Evolutionary conservation across 2,888 invertebrate genomes (phyloP).

Genomic region (Pteria penguin): DNA sequence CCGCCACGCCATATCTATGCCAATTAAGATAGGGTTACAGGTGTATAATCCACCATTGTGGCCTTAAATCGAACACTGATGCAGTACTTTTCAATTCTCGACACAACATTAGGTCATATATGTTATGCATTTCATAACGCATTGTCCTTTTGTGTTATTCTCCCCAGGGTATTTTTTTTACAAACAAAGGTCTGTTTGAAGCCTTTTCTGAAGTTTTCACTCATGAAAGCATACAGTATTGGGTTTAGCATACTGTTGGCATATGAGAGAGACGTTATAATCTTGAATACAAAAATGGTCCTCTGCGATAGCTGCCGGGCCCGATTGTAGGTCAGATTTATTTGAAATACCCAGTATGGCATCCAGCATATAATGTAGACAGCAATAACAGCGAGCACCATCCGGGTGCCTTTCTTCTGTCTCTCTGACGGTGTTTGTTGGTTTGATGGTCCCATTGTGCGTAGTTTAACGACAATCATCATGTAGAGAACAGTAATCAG

Average conservation of each 20-base stretch:
- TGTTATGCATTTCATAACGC: too few relatives aligned
- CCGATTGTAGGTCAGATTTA: slow-evolving; percentile 58
- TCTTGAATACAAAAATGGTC: slow-evolving; percentile 66
- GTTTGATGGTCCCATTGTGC: slow-evolving; percentile 72
- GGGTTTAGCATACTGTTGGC: slow-evolving; percentile 79
- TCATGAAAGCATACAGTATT: slow-evolving; percentile 77
- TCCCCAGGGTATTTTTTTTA: too few relatives aligned
- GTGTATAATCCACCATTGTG: too few relatives aligned
- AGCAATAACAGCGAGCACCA: slow-evolving; percentile 76
- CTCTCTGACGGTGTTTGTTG: slow-evolving; percentile 74
- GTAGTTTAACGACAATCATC: slow-evolving; percentile 73
- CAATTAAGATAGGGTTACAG: too few relatives aligned
- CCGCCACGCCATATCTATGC: too few relatives aligned
- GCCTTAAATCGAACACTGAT: too few relatives aligned
- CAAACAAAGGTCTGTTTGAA: slow-evolving; percentile 75
- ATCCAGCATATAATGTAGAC: slow-evolving; percentile 78
- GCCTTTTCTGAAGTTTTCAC: slow-evolving; percentile 77
- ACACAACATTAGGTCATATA: too few relatives aligned
- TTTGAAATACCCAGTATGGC: slow-evolving; percentile 77
- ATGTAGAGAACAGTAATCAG: slow-evolving; percentile 77
- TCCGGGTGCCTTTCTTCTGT: slow-evolving; percentile 74
- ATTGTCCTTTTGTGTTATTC: too few relatives aligned
- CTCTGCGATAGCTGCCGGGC: slow-evolving; percentile 9
- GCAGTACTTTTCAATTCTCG: too few relatives aligned
- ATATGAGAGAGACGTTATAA: slow-evolving; percentile 74